Evolutionary conservation across 2,113 vertebrate genomes (phyloP), one percentile per base, ranked within the genome.

Genomic region (Natator depressus): DNA sequence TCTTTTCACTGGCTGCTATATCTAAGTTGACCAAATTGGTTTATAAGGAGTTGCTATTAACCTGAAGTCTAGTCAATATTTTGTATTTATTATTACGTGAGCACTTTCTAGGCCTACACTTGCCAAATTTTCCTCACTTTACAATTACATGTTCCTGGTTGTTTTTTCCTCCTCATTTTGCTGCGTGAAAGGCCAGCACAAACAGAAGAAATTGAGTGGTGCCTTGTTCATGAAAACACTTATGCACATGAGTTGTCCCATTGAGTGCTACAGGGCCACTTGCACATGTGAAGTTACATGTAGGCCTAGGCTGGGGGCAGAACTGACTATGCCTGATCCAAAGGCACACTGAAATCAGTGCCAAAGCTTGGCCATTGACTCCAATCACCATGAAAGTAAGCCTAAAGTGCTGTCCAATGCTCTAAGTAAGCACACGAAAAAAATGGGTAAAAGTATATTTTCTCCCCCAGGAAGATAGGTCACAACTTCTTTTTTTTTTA

Each of bases 1-100:
- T 91, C 54, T 81, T 96, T 54, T 59, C 75, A 3, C 82, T 75
- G 84, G 57, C 65, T 85, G 89, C 53, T 93, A 42, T 25, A 88
- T 80, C 81, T 93, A 47, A 79, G 81, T 82, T 94, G n/a, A 82
- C 51, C 89, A 82, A 82, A 4, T 2, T 95, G 85, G 80, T 86
- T 91, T 42, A 51, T 62, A 80, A 24, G 65, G 79, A 53, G 62
- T 75, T 83, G 85, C 53, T 94, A 19, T 59, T 91, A 65, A 75
- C 90, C 69, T 57, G 83, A 96, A 96, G 88, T 16, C 2, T 31
- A 59, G 42, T 50, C 25, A 50, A 31, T 6, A 42, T 92, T 81
- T 93, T 69, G 9, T 65, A 19, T 19, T 38, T 38, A 72, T 72
- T 19, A 91, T 50, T 16, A 86, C 29, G 76, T 59, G 93, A 87